Percentiles rank a stretch among this genome's conserved stretches.
These are phyloP conservation scores for Podarcis muralis DNA, from an alignment of 2,113 vertebrate genomes.

Conservation along the genomic window DNA sequence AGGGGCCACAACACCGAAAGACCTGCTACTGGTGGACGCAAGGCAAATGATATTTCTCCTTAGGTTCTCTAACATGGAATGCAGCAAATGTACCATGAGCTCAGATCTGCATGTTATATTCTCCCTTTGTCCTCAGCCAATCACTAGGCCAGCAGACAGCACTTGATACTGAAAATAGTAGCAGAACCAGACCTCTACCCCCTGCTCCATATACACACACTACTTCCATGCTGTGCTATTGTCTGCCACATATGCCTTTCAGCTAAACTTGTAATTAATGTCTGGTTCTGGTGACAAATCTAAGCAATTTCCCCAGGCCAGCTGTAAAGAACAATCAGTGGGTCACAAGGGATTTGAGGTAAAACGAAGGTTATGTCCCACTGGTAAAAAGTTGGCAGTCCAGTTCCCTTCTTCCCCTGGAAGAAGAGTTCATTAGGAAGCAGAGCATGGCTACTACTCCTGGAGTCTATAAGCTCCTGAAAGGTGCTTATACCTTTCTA, in stretches of 20 bases:
- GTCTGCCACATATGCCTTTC: slow-evolving; percentile 33
- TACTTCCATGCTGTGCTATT: slow-evolving; percentile 30
- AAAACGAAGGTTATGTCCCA: slow-evolving; percentile 6
- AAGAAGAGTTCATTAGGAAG: slow-evolving; percentile 8
- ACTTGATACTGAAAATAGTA: not conserved
- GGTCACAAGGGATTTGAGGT: slow-evolving; percentile 37
- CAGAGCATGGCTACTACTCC: not conserved
- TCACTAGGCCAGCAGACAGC: not conserved
- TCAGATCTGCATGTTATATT: not conserved
- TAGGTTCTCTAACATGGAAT: too few relatives aligned
- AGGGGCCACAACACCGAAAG: too few relatives aligned
- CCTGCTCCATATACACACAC: not conserved
- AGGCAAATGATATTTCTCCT: too few relatives aligned
- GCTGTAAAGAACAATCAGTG: not conserved
- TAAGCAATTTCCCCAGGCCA: slow-evolving; percentile 37
- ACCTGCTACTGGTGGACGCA: too few relatives aligned
- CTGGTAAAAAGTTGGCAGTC: not conserved
- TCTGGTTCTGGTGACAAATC: not conserved
- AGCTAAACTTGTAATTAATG: not conserved
- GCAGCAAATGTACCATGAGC: not conserved
- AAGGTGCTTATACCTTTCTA: slow-evolving; percentile 56
- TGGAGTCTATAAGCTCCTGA: slow-evolving; percentile 56
- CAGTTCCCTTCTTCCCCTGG: slow-evolving; percentile 24
- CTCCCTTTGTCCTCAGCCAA: not conserved
- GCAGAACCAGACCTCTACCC: not conserved